These are phyloP conservation scores for Eueremaeus valkanovi DNA, from an alignment of 2,888 invertebrate species.

Conservation along the genomic window DNA sequence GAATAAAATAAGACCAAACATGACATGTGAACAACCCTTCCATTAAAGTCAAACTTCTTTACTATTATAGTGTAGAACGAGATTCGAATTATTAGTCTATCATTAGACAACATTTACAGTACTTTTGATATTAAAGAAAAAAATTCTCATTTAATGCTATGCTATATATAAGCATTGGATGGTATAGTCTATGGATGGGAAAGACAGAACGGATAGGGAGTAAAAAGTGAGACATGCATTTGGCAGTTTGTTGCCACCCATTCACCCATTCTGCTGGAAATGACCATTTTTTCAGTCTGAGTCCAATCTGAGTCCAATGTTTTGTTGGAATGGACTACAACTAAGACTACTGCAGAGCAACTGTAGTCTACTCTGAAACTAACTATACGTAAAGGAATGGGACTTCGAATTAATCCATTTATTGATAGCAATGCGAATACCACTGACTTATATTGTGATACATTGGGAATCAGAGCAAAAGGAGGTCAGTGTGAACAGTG, in stretches of 20 bases:
- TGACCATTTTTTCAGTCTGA: neutral
- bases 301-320: neutral
- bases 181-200: no score
- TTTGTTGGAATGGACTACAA: conserved; percentile 3
- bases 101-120: no score
- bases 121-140: no score
- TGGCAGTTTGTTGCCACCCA: conserved; percentile 13
- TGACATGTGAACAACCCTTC: no score
- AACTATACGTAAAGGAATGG: neutral
- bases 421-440: conserved; percentile 17
- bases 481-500: conserved; percentile 12
- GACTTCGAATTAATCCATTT: conserved; percentile 13
- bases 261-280: neutral
- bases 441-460: neutral
- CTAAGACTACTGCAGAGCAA: neutral
- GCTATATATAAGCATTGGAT: no score
- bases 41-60: no score
- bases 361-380: neutral
- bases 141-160: no score
- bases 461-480: neutral
- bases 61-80: no score
- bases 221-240: neutral
- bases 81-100: no score
- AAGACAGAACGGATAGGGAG: no score
- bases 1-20: no score